Conservation (phyloP, 2,113 vertebrate genomes). For the Istiophorus platypterus region DNA sequence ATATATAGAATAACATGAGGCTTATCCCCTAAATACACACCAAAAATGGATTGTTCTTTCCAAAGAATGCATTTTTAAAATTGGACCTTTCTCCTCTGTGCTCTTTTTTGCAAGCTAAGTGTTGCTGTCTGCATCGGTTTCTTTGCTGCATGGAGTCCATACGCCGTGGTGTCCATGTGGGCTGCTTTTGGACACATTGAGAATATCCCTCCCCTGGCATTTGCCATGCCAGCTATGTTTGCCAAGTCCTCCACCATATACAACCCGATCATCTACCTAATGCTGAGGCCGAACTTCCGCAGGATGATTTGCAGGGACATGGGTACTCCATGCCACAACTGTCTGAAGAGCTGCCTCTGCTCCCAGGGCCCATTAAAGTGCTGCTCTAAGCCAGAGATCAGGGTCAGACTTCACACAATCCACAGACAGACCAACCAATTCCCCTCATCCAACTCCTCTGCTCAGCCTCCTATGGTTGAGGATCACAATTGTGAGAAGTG, state of each 20-base stretch:
- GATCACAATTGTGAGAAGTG: slow-evolving; percentile 53
- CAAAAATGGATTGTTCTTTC: no score
- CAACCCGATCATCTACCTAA: slow-evolving; percentile 83
- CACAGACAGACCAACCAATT: slow-evolving; percentile 43
- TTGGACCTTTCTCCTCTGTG: background rate
- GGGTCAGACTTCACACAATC: slow-evolving; percentile 40
- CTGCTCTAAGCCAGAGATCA: slow-evolving; percentile 52
- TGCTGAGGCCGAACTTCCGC: slow-evolving; percentile 82
- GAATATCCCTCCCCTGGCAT: slow-evolving; percentile 83
- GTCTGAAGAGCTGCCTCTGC: slow-evolving; percentile 63
- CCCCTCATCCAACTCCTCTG: slow-evolving; percentile 37
- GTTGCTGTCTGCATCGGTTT: slow-evolving; percentile 85
- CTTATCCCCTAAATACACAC: background rate
- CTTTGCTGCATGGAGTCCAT: slow-evolving; percentile 86
- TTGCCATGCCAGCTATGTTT: slow-evolving; percentile 86
- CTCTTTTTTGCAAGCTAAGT: slow-evolving; percentile 76
- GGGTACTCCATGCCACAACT: slow-evolving; percentile 61
- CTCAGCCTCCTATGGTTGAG: slow-evolving; percentile 37
- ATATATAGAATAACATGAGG: background rate
- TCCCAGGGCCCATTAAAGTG: slow-evolving; percentile 26
- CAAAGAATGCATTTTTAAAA: background rate
- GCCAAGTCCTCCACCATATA: slow-evolving; percentile 87
- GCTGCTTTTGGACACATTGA: slow-evolving; percentile 83
- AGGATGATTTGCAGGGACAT: slow-evolving; percentile 73
- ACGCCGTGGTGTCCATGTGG: slow-evolving; percentile 86